phyloP scores from a whole-genome alignment of 1,140 invertebrate genomes.

The Teleopsis dalmanni region DNA sequence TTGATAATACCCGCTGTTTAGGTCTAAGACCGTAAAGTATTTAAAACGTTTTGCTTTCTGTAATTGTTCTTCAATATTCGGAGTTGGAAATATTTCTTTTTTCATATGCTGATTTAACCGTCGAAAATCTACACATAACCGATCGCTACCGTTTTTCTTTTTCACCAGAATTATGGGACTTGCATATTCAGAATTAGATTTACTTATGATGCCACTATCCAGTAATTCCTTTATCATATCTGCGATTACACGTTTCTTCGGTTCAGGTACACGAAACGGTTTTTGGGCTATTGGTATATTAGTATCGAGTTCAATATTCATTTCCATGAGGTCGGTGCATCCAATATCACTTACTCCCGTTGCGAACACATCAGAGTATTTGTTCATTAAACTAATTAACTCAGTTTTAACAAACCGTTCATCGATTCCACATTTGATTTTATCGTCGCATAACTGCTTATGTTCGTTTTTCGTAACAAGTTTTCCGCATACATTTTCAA shows the following conservation, averaged over 20 bases:
- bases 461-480: too few species aligned
- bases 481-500: too few species aligned
- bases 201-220: conserved; percentile 17
- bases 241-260: conserved; percentile 2
- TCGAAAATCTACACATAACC: conserved; percentile 43
- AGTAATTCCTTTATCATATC: conserved; percentile 17
- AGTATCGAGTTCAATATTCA: conserved; percentile 6
- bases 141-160: conserved; percentile 26
- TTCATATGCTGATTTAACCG: conserved; percentile 39
- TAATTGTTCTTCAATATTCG: conserved; percentile 27
- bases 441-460: too few species aligned
- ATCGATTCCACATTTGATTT: too few species aligned
- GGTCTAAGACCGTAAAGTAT: too few species aligned
- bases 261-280: conserved; percentile 9
- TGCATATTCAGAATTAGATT: conserved; percentile 26
- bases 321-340: background rate
- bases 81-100: conserved; percentile 23
- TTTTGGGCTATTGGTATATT: background rate
- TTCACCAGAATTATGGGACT: conserved; percentile 44
- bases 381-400: background rate
- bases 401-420: too few species aligned
- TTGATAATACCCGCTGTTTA: too few species aligned
- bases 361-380: background rate
- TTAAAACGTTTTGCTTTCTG: conserved; percentile 7
- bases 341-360: background rate